These are phyloP conservation scores for Allygus modestus DNA, from an alignment of 2,888 invertebrate genomes.

Conservation along the genomic window DNA sequence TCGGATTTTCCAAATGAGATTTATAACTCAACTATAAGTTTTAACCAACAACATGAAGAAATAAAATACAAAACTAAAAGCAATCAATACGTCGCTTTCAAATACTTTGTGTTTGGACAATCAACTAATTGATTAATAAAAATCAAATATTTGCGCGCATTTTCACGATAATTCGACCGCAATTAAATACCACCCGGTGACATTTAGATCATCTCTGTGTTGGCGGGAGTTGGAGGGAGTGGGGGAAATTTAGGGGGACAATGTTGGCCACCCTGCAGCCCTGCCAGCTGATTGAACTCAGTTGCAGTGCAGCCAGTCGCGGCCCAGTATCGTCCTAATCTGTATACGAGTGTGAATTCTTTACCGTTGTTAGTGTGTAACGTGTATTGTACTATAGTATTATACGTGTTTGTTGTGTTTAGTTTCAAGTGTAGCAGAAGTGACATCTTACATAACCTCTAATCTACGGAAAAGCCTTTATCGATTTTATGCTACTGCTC, in stretches of 20 bases:
- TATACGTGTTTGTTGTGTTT: background rate
- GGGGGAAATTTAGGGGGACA: background rate
- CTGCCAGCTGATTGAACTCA: slow-evolving; percentile 37
- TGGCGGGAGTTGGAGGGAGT: background rate
- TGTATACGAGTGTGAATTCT: background rate
- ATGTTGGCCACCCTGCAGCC: slow-evolving; percentile 18
- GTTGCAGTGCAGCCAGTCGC: slow-evolving; percentile 32
- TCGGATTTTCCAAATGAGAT: too few relatives aligned
- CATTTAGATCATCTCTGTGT: background rate
- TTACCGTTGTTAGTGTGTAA: background rate
- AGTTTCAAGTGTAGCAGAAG: background rate
- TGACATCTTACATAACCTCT: background rate
- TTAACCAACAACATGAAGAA: too few relatives aligned
- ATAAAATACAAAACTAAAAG: too few relatives aligned
- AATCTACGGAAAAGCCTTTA: background rate
- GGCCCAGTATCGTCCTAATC: background rate
- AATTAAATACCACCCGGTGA: slow-evolving; percentile 15
- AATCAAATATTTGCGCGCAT: background rate
- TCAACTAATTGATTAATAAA: background rate
- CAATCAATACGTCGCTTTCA: too few relatives aligned
- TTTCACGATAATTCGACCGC: background rate
- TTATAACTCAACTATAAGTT: too few relatives aligned
- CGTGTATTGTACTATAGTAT: background rate
- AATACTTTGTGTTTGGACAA: background rate
- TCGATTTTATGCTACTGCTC: background rate